Percentiles rank a stretch among this genome's conserved stretches.
These are phyloP conservation scores for Pontoporia blainvillei DNA, from an alignment of 2,113 vertebrate species.

Conservation along the genomic window DNA sequence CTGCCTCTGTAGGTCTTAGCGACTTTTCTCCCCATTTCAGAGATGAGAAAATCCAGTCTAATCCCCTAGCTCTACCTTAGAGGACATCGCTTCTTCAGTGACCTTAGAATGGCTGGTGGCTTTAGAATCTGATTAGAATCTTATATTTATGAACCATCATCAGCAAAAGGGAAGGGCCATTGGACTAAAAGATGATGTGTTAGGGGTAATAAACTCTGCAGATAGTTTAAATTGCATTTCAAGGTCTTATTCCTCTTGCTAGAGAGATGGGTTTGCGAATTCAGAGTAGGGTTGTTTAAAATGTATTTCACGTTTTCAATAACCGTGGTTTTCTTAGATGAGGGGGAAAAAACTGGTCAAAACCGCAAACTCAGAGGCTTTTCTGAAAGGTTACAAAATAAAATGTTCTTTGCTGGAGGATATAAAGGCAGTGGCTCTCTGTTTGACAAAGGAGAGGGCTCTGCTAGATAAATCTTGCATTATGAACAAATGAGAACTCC, in stretches of 20 bases:
- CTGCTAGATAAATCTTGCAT: slow-evolving; percentile 58
- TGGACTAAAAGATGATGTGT: not conserved
- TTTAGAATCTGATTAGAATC: not conserved
- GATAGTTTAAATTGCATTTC: slow-evolving; percentile 20
- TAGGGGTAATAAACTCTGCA: not conserved
- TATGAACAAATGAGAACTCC: slow-evolving; percentile 28
- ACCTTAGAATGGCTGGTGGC: not conserved
- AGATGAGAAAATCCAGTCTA: not conserved
- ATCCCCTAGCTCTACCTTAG: not conserved
- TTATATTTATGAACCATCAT: not conserved
- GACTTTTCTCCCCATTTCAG: not conserved
- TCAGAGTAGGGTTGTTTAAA: slow-evolving; percentile 49
- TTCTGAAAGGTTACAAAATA: slow-evolving; percentile 66
- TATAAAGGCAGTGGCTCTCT: slow-evolving; percentile 45
- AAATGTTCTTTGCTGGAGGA: slow-evolving; percentile 63
- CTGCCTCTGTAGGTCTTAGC: not conserved
- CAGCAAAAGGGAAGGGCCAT: not conserved
- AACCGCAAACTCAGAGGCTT: slow-evolving; percentile 43
- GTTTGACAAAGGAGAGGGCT: slow-evolving; percentile 59
- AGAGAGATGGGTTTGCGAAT: slow-evolving; percentile 1
- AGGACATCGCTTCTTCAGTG: not conserved
- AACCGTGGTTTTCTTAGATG: slow-evolving; percentile 47
- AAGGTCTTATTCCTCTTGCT: slow-evolving; percentile 20
- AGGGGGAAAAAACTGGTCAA: not conserved
- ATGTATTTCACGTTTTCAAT: slow-evolving; percentile 56